A percentile compares a stretch with the other conserved stretches of the same genome.
phyloP scores from a whole-genome alignment of 2,888 invertebrate genomes.

The Drosophila tripunctata region DNA sequence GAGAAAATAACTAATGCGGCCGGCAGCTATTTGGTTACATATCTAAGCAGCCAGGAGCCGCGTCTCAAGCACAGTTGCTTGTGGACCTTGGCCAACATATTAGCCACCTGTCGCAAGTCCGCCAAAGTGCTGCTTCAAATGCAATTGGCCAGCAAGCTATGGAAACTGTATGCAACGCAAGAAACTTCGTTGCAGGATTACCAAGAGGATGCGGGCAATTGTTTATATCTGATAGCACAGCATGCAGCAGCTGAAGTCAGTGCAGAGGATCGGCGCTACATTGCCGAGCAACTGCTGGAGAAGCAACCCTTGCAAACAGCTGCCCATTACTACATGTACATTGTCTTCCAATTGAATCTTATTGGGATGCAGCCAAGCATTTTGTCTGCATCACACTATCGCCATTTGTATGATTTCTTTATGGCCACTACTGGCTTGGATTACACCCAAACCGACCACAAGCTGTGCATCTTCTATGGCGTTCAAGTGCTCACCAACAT shows the following conservation, averaged over 20 bases:
- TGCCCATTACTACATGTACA: slow-evolving; percentile 73
- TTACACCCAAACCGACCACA: slow-evolving; percentile 31
- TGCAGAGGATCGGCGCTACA: slow-evolving; percentile 53
- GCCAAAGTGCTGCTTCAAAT: slow-evolving; percentile 73
- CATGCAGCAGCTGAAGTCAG: slow-evolving; percentile 42
- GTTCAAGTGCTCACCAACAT: slow-evolving; percentile 73
- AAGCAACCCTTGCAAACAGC: slow-evolving; percentile 64
- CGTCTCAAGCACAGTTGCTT: slow-evolving; percentile 77
- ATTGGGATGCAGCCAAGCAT: slow-evolving; percentile 4
- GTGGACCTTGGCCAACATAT: slow-evolving; percentile 82
- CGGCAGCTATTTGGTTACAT: slow-evolving; percentile 82
- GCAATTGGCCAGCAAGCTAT: slow-evolving; percentile 78
- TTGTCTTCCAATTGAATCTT: slow-evolving; percentile 65
- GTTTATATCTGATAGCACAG: slow-evolving; percentile 68
- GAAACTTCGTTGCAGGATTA: slow-evolving; percentile 36
- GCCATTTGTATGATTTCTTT: slow-evolving; percentile 36
- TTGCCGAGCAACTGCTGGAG: slow-evolving; percentile 57
- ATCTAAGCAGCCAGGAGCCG: slow-evolving; percentile 70
- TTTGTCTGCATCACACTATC: slow-evolving; percentile 11
- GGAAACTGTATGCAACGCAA: slow-evolving; percentile 64
- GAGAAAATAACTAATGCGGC: slow-evolving; percentile 80
- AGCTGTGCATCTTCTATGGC: slow-evolving; percentile 63
- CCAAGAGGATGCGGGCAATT: slow-evolving; percentile 74
- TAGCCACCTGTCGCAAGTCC: slow-evolving; percentile 74
- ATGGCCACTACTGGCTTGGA: slow-evolving; percentile 47